A percentile compares a stretch with the other conserved stretches of the same genome.
Conservation (phyloP, 2,113 vertebrate genomes). For the Percopsis transmontana region DNA sequence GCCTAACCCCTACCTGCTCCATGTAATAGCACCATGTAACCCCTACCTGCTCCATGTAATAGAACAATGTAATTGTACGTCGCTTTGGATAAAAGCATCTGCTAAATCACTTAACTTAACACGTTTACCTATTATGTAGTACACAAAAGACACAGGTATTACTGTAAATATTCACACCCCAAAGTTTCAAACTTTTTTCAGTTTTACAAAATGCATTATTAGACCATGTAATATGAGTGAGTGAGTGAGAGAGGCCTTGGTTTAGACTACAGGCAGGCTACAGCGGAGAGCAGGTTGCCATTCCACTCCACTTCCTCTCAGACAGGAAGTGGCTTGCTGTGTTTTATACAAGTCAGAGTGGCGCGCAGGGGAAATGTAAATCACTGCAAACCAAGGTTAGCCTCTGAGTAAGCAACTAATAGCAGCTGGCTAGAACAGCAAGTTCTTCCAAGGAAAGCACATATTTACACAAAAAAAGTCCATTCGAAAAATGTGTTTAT, state of each 20-base stretch:
- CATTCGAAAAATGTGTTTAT: not conserved
- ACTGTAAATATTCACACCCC: too few species aligned
- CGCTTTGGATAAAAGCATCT: too few species aligned
- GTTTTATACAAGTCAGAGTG: conserved; percentile 66
- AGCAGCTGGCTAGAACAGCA: conserved; percentile 58
- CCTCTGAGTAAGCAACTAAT: conserved; percentile 67
- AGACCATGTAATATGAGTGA: conserved; percentile 25
- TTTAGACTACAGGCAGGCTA: conserved; percentile 33
- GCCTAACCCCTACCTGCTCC: too few species aligned
- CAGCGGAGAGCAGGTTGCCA: conserved; percentile 52
- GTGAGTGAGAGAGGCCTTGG: conserved; percentile 20
- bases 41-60: too few species aligned
- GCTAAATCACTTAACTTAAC: too few species aligned
- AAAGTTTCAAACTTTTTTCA: too few species aligned
- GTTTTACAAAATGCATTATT: too few species aligned
- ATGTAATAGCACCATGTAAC: too few species aligned
- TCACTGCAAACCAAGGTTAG: conserved; percentile 73
- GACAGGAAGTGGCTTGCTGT: conserved; percentile 70
- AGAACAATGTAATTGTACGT: too few species aligned
- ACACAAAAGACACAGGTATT: too few species aligned
- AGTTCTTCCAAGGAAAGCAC: conserved; percentile 20
- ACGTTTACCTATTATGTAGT: too few species aligned
- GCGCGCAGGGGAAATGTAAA: conserved; percentile 66
- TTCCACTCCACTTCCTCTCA: conserved; percentile 65
- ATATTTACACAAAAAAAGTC: not conserved